Conservation (phyloP, 35 echinoderm and acorn worm species). For the Ptychodera flava region DNA sequence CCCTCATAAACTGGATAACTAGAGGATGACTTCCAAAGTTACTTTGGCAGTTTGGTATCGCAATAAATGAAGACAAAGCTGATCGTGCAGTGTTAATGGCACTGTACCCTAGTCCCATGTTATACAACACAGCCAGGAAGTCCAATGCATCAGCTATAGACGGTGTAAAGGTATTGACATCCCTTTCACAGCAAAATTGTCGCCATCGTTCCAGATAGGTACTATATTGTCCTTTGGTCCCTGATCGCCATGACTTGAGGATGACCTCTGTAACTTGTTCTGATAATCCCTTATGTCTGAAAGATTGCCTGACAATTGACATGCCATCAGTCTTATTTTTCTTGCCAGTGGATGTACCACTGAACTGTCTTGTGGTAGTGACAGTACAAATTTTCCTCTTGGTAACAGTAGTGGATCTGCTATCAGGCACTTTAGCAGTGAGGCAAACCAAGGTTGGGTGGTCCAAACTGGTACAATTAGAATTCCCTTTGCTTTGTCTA, state of each 20-base stretch:
- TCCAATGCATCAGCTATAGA: constrained; percentile 9
- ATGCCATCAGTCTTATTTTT: too few species aligned
- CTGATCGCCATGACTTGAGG: constrained; percentile 5
- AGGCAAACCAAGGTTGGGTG: constrained; percentile 24
- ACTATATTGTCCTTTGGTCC: constrained; percentile 27
- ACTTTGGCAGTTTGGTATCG: too few species aligned
- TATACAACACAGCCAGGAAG: constrained; percentile 9
- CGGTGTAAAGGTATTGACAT: constrained; percentile 1
- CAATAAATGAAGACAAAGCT: constrained; percentile 41
- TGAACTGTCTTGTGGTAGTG: neutral
- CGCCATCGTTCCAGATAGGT: constrained; percentile 22
- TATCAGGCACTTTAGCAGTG: too few species aligned
- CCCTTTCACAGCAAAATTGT: constrained; percentile 22
- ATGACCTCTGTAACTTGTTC: constrained; percentile 12
- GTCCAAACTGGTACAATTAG: constrained; percentile 37
- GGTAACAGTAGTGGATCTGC: constrained; percentile 23
- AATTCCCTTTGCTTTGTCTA: constrained; percentile 17
- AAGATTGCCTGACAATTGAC: constrained; percentile 17
- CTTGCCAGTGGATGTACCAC: constrained; percentile 19
- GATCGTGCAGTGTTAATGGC: constrained; percentile 34
- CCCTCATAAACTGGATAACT: neutral
- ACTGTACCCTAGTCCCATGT: too few species aligned
- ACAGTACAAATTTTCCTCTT: neutral
- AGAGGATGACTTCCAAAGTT: neutral
- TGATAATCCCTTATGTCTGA: constrained; percentile 10